Conservation (phyloP, 2,113 vertebrate species). For the Mystacornis crossleyi region DNA sequence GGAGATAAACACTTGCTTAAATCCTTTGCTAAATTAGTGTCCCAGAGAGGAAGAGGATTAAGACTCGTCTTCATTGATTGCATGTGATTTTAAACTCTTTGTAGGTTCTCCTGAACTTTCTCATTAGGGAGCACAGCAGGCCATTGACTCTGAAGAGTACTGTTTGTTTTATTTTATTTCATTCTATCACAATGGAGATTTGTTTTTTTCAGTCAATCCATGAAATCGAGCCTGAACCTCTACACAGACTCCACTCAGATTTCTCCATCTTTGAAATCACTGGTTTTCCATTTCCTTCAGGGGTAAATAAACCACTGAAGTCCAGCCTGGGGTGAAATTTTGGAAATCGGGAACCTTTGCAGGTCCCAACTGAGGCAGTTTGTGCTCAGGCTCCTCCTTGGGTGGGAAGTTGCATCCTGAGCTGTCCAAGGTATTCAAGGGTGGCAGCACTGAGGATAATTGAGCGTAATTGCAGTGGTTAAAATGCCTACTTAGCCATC, state of each 20-base stretch:
- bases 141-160: neutral
- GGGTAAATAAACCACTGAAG: neutral
- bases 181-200: neutral
- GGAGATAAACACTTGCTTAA: neutral
- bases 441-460: neutral
- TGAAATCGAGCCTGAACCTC: neutral
- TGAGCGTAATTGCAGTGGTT: neutral
- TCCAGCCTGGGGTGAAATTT: neutral
- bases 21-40: neutral
- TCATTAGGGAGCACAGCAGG: neutral
- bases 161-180: neutral
- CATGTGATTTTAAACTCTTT: neutral
- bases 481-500: conserved; percentile 1
- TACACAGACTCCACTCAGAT: neutral
- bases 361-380: neutral
- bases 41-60: conserved; percentile 5
- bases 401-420: neutral
- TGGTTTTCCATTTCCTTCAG: neutral
- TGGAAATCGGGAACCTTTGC: neutral
- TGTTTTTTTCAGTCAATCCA: neutral
- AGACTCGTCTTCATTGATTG: neutral
- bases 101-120: neutral
- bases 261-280: neutral
- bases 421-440: neutral
- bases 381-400: fast-evolving